Evolutionary conservation across 1,140 invertebrate species (phyloP).

Genomic region (Ridgeia piscesae): DNA sequence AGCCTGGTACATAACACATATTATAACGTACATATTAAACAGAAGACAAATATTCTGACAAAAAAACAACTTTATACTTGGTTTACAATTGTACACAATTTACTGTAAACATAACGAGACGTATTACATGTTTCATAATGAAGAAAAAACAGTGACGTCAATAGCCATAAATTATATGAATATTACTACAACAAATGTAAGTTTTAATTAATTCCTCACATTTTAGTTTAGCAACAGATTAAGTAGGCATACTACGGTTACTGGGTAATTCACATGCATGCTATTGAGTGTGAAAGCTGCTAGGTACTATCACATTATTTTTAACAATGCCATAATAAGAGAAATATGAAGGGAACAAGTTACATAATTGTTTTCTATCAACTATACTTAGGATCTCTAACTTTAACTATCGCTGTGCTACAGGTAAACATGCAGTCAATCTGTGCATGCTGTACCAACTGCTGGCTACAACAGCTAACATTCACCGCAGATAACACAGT

Average conservation of each 20-base stretch:
- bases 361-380: not conserved
- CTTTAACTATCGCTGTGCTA: not conserved
- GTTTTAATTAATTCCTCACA: too few species aligned
- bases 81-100: not conserved
- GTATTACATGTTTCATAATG: not conserved
- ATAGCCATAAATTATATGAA: too few species aligned
- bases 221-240: too few species aligned
- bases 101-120: not conserved
- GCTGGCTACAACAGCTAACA: not conserved
- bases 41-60: not conserved
- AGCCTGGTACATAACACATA: too few species aligned
- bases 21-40: not conserved
- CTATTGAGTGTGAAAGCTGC: not conserved
- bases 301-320: not conserved
- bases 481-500: not conserved
- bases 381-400: not conserved
- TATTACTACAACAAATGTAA: not conserved
- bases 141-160: not conserved
- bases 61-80: not conserved
- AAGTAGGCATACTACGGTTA: too few species aligned
- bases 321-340: not conserved
- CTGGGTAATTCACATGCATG: not conserved
- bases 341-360: too few species aligned
- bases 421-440: not conserved
- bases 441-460: not conserved